These are phyloP conservation scores for Rhinophrynus dorsalis DNA, from an alignment of 2,797 vertebrate genomes.

Conservation along the genomic window DNA sequence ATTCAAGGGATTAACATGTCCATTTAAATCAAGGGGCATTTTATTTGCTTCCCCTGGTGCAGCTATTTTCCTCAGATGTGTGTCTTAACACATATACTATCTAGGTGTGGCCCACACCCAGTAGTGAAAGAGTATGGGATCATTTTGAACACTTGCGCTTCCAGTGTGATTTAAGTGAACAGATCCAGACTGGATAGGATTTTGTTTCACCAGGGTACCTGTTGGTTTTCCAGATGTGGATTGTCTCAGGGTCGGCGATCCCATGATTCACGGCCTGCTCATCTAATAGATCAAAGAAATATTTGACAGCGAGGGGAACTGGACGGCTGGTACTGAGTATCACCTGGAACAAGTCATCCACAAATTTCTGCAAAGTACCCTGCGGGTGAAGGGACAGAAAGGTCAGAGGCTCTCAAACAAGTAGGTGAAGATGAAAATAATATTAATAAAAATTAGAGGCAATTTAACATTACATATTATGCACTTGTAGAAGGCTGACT, in stretches of 20 bases:
- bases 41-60: too few relatives aligned
- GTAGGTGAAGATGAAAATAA: neutral
- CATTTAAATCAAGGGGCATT: too few relatives aligned
- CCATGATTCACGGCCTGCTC: constrained; percentile 87
- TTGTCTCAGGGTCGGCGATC: constrained; percentile 89
- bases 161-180: too few relatives aligned
- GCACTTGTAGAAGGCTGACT: neutral
- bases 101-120: too few relatives aligned
- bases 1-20: too few relatives aligned
- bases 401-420: neutral
- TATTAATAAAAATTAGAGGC: too few relatives aligned
- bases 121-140: too few relatives aligned
- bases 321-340: constrained; percentile 93
- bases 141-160: too few relatives aligned
- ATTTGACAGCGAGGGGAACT: constrained; percentile 91
- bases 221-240: constrained; percentile 99
- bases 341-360: constrained; percentile 93
- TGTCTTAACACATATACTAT: too few relatives aligned
- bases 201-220: too few relatives aligned
- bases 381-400: constrained; percentile 53
- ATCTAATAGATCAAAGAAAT: constrained; percentile 95
- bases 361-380: constrained; percentile 97
- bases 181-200: neutral
- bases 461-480: too few relatives aligned
- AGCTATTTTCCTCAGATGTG: too few relatives aligned